phyloP scores from a whole-genome alignment of 2,888 invertebrate genomes.

The Ametastegia equiseti region DNA sequence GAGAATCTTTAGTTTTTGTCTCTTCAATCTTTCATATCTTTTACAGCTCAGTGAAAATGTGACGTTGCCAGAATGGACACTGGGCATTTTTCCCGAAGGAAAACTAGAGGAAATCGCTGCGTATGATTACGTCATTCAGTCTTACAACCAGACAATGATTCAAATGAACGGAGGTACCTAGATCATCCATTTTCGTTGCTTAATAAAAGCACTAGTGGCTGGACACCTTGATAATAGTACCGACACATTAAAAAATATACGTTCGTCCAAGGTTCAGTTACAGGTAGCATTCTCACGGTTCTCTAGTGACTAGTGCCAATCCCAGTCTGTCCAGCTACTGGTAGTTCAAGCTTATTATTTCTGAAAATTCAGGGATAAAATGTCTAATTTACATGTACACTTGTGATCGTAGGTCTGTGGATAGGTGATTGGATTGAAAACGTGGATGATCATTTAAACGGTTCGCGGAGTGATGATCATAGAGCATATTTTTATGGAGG shows the following conservation, averaged over 20 bases:
- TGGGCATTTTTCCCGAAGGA: conserved; percentile 31
- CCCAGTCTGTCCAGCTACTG: no score
- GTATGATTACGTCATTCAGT: conserved; percentile 29
- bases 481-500: conserved; percentile 26
- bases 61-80: conserved; percentile 22
- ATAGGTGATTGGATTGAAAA: conserved; percentile 35
- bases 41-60: neutral
- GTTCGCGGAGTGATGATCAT: neutral
- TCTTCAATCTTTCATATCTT: neutral
- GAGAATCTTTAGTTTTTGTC: conserved; percentile 11
- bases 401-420: neutral
- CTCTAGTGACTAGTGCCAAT: no score
- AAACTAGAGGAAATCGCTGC: conserved; percentile 32
- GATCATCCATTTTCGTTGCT: neutral
- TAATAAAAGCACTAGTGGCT: no score
- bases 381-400: no score
- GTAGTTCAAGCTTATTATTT: no score
- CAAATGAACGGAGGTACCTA: conserved; percentile 43
- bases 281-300: no score
- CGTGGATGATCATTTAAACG: conserved; percentile 1
- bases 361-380: no score
- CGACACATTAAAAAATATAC: no score
- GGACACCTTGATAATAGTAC: no score
- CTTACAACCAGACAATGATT: conserved; percentile 28
- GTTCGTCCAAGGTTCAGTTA: no score